Percentiles rank a stretch among this genome's conserved stretches.
Conservation (phyloP, 2,113 vertebrate genomes). For the Microtus ochrogaster region DNA sequence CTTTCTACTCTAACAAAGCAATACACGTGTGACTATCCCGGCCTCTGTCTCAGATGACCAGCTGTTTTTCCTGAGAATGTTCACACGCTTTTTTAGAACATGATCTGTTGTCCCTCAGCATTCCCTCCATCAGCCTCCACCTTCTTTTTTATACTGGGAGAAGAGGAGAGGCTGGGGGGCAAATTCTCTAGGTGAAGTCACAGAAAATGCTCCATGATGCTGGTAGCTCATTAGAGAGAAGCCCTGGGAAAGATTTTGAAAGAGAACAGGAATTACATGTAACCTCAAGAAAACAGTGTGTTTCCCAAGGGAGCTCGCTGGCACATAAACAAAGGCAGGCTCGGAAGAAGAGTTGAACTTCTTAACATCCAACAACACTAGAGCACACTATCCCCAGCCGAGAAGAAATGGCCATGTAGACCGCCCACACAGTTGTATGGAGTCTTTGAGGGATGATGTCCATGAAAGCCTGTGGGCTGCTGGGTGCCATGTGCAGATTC, state of each 20-base stretch:
- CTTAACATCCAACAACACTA: neutral
- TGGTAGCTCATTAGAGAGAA: neutral
- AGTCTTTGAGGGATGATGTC: neutral
- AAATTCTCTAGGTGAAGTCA: neutral
- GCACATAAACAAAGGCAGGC: neutral
- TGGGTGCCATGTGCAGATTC: neutral
- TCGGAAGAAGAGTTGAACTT: neutral
- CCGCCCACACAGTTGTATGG: neutral
- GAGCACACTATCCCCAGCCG: neutral
- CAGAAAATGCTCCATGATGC: neutral
- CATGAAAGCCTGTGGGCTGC: neutral
- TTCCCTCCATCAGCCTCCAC: neutral
- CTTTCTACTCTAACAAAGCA: neutral
- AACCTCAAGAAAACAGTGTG: neutral
- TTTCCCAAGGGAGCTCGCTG: neutral
- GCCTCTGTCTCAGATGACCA: neutral
- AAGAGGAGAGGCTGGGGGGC: neutral
- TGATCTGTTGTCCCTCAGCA: neutral
- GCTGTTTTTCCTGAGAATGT: neutral
- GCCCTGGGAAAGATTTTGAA: neutral
- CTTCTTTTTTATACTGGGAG: neutral
- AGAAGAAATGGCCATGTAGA: neutral
- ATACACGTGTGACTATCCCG: neutral
- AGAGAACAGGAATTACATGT: neutral
- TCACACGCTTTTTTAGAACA: neutral